Base-by-base conservation (phyloP, 2,888 invertebrate species). In the Cremastobaeus sp. region DNA sequence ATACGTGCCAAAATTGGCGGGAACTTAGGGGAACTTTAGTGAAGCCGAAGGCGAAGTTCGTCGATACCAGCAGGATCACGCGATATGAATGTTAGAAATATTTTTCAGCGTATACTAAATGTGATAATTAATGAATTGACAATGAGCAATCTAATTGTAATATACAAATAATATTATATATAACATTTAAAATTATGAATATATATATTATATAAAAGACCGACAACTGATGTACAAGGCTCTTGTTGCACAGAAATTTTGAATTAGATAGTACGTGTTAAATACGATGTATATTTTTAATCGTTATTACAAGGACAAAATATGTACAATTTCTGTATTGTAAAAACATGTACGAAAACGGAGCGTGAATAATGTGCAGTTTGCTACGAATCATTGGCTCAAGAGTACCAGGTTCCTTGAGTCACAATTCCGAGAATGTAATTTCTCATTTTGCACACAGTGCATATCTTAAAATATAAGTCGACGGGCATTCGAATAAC, bases 31-130 rank as follows among this genome's bases (percentile, higher is more conserved):
- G n/a, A n/a, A n/a, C n/a, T n/a, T n/a, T n/a, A n/a, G n/a, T n/a
- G n/a, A n/a, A n/a, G n/a, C n/a, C n/a, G n/a, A n/a, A n/a, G 45
- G 17, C 20, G 12, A 17, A 60, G 28, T 34, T 48, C 30, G 14
- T 37, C 14, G 21, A 11, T n/a, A 43, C 21, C 57, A 18, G 30
- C 52, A 14, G 35, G 32, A 81, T 81, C 83, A 85, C 86, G 88
- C 87, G 86, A 88, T 87, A 86, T 87, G 83, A 82, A 85, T 88
- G 89, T 88, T 89, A 87, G 88, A 84, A 80, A 87, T 87, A 88
- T 87, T 87, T 87, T 87, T 87, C 84, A 88, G 86, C 85, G 84
- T 87, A 83, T 86, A 86, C 84, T 87, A 86, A 87, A 87, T 87
- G 87, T 87, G 87, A 86, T 88, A 88, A 84, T 81, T 83, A 84